phyloP scores from a whole-genome alignment of 2,888 invertebrate species.

The Leistus spinibarbis region DNA sequence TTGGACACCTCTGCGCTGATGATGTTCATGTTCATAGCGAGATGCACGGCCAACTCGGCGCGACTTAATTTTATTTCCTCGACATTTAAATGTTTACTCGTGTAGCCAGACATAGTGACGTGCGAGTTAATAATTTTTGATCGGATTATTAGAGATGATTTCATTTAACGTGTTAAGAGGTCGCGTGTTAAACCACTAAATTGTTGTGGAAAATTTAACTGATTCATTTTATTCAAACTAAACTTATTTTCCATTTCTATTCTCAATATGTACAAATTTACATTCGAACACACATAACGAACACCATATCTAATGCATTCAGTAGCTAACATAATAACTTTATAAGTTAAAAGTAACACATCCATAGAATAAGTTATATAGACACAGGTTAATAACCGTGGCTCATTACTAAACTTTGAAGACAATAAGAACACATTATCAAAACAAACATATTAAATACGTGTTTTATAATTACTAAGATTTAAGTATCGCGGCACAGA shows the following conservation, averaged over 20 bases:
- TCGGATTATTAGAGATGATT: not conserved
- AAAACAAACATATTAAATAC: not conserved
- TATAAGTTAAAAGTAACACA: not conserved
- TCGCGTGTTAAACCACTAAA: not conserved
- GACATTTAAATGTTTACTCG: constrained; percentile 23
- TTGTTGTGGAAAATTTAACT: not conserved
- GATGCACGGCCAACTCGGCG: constrained; percentile 29
- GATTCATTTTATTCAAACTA: not conserved
- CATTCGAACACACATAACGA: too few species aligned
- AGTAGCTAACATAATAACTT: too few species aligned
- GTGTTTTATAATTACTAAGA: not conserved
- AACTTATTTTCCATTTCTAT: not conserved
- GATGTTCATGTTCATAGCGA: not conserved
- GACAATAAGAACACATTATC: not conserved
- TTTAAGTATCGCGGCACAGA: not conserved
- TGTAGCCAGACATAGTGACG: not conserved
- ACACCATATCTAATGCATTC: too few species aligned
- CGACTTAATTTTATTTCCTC: constrained; percentile 32
- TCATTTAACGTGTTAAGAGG: not conserved
- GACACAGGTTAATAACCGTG: not conserved
- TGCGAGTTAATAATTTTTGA: not conserved
- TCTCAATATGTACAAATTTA: not conserved
- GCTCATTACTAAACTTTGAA: not conserved
- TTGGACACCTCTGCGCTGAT: not conserved
- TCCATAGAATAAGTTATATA: not conserved